Evolutionary conservation across 2,113 vertebrate species (phyloP), one percentile per base, ranked within the genome.

Genomic region (Conger conger): DNA sequence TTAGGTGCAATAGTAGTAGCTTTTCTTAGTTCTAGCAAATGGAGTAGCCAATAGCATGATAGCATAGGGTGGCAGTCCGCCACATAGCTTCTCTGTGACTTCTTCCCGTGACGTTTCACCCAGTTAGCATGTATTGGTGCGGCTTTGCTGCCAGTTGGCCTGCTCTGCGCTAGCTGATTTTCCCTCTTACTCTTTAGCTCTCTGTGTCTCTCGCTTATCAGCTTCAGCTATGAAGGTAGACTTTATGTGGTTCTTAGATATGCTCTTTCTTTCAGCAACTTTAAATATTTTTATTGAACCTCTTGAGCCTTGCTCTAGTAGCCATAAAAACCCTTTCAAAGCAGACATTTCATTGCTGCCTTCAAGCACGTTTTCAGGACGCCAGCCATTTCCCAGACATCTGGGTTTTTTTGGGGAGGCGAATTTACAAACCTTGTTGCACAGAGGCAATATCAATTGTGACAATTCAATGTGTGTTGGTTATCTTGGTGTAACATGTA

Each of bases 1-100:
- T 63, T 87, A 91, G 93, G 89, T 93, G 89, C 90, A 89, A 91
- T 93, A 88, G 88, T 91, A 89, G 88, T 88, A 89, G 92, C 76
- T 79, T 27, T 93, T 90, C 91, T 89, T 93, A 93, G 93, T 92
- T 89, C 92, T 89, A 90, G 93, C 89, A 27, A 18, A 90, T 93
- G 92, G 90, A 91, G 87, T 93, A 91, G 90, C 92, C 89, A 36
- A 50, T 77, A 27, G 45, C 27, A 54, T 73, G n/a, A 33, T 33
- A 33, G 68, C 68, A 33, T 73, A 73, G 68, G 9, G 68, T 33
- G n/a, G 20, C 68, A 33, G 9, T 6, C 9, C 68, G 9, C 9
- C 11, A 33, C n/a, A 13, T 73, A 73, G 68, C 68, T 73, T 73
- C 27, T 33, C n/a, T 73, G 80, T 45, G 40, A 27, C 45, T 53